Evolutionary conservation across 2,113 vertebrate species (phyloP).

Genomic region (Abramis brama): DNA sequence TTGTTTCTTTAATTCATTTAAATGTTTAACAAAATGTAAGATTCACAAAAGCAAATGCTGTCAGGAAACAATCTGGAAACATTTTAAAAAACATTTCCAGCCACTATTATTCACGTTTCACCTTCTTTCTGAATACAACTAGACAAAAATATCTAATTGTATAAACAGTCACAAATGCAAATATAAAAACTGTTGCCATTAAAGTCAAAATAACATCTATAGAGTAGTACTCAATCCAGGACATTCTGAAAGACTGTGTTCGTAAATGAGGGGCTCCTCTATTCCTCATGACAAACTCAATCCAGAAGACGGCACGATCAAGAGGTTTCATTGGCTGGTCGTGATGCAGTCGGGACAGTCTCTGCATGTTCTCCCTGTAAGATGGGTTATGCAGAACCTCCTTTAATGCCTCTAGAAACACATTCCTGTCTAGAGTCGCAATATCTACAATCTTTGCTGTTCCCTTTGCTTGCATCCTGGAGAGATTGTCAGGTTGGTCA

Average conservation of each 20-base stretch:
- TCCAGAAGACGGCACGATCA: slow-evolving; percentile 88
- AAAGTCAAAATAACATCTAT: slow-evolving; percentile 78
- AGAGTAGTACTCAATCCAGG: slow-evolving; percentile 88
- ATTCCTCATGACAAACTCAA: slow-evolving; percentile 90
- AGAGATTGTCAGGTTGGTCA: slow-evolving; percentile 74
- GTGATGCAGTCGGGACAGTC: slow-evolving; percentile 83
- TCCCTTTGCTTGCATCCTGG: slow-evolving; percentile 66
- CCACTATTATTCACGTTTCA: slow-evolving; percentile 61
- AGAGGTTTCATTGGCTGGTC: slow-evolving; percentile 88
- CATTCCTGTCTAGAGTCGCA: slow-evolving; percentile 57
- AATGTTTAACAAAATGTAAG: neutral
- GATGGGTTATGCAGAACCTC: slow-evolving; percentile 64
- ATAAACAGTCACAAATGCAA: slow-evolving; percentile 47
- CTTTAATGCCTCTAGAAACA: slow-evolving; percentile 65
- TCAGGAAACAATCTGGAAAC: neutral
- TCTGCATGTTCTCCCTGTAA: slow-evolving; percentile 88
- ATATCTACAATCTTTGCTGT: slow-evolving; percentile 68
- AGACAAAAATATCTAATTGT: slow-evolving; percentile 52
- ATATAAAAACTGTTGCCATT: slow-evolving; percentile 39
- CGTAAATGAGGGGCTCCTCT: slow-evolving; percentile 86
- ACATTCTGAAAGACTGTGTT: slow-evolving; percentile 82
- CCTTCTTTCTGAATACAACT: slow-evolving; percentile 53
- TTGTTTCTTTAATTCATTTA: neutral
- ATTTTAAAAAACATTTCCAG: neutral
- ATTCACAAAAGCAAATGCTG: neutral